Evolutionary conservation across 2,797 vertebrate species (phyloP).

Genomic region (Enteromius afrohamiltoni): DNA sequence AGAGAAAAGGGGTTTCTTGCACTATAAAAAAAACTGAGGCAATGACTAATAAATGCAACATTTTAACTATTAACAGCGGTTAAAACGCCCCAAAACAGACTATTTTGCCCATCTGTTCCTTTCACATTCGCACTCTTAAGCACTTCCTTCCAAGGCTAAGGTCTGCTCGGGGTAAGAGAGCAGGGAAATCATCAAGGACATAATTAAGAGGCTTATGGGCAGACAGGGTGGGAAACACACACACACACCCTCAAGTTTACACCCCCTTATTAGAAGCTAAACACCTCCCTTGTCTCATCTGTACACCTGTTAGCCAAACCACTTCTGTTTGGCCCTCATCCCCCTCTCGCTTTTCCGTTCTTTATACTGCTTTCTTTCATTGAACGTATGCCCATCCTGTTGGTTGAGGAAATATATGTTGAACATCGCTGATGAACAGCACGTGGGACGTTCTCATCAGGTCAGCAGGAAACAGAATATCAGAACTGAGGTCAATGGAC

Average conservation of each 20-base stretch:
- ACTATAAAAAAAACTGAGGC: constrained; percentile 5
- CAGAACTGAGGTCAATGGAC: constrained; percentile 40
- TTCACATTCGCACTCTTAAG: constrained; percentile 53
- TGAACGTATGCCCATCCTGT: constrained; percentile 22
- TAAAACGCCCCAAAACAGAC: constrained; percentile 51
- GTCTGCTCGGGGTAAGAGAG: constrained; percentile 75
- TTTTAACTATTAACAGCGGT: constrained; percentile 61
- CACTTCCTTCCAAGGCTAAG: constrained; percentile 76
- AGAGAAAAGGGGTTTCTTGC: neutral
- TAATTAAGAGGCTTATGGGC: constrained; percentile 82
- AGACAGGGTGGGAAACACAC: constrained; percentile 62
- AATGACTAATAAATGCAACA: constrained; percentile 67
- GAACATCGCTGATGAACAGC: constrained; percentile 9
- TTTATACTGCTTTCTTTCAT: constrained; percentile 4
- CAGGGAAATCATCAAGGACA: constrained; percentile 81
- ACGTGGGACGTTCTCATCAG: constrained; percentile 13
- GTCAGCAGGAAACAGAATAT: constrained; percentile 30
- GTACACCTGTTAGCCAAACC: constrained; percentile 61
- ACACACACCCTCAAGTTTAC: constrained; percentile 71
- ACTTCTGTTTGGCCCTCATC: constrained; percentile 16
- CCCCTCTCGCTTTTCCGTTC: constrained; percentile 19
- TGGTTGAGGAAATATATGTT: neutral
- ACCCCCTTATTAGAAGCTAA: constrained; percentile 79
- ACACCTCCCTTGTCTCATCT: constrained; percentile 75
- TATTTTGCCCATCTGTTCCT: constrained; percentile 59